Conservation (phyloP, 2,113 vertebrate genomes). For the Synchiropus splendidus region DNA sequence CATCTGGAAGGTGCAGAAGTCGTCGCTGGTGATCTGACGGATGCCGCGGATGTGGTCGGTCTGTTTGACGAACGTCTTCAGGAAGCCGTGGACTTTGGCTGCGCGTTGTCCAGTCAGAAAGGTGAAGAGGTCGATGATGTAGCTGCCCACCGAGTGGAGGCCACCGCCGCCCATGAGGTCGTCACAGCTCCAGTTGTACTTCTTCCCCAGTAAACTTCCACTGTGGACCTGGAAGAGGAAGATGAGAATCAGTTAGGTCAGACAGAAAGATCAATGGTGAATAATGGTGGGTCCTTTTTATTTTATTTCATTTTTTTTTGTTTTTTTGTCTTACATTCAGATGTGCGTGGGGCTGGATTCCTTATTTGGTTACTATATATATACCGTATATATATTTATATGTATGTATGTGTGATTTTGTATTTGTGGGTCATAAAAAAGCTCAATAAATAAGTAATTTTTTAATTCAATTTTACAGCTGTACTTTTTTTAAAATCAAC, state of each 20-base stretch:
- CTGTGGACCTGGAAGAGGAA: slow-evolving; percentile 76
- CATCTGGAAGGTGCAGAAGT: slow-evolving; percentile 99
- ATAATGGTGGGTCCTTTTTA: too few species aligned
- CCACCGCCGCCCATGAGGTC: slow-evolving; percentile 96
- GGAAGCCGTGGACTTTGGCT: slow-evolving; percentile 86
- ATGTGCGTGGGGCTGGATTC: too few species aligned
- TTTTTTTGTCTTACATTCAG: too few species aligned
- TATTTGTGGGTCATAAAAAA: too few species aligned
- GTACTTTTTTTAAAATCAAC: too few species aligned
- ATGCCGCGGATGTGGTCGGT: slow-evolving; percentile 94
- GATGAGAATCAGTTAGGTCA: background rate
- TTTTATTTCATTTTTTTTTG: too few species aligned
- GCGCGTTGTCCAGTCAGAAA: slow-evolving; percentile 92
- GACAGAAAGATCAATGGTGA: too few species aligned
- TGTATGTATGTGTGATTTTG: too few species aligned
- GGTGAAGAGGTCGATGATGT: slow-evolving; percentile 94
- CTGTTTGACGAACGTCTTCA: slow-evolving; percentile 97
- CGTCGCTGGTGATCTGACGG: slow-evolving; percentile 96
- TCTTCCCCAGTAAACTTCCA: slow-evolving; percentile 91
- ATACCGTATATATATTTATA: too few species aligned
- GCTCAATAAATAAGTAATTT: too few species aligned
- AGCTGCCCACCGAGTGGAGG: slow-evolving; percentile 93
- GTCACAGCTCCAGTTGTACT: slow-evolving; percentile 99
- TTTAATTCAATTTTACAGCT: too few species aligned
- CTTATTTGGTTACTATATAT: too few species aligned